Base-by-base conservation (phyloP, 2,888 invertebrate species). In the Trypoxylon attenuatum region DNA sequence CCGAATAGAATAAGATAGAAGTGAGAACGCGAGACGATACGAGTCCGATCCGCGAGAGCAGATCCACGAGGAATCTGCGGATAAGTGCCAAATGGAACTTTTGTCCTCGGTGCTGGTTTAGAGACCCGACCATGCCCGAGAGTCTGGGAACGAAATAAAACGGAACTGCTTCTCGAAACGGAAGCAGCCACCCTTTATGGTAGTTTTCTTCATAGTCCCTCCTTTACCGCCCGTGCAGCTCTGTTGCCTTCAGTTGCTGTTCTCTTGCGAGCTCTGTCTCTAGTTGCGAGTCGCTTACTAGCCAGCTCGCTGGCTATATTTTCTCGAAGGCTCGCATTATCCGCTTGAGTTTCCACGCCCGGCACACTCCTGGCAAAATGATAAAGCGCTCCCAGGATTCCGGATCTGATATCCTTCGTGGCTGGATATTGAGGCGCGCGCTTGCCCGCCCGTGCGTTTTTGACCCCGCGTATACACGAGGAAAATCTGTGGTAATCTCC, bases 71-170 rank as follows among this genome's bases (percentile, higher is more conserved):
- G n/a, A 70, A 61, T 61, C 70, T 62, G 65, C 59, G 71, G 74
- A 76, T 76, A 77, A 80, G 76, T 77, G 80, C 72, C 68, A 72
- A 75, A 78, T 73, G 71, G 68, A 79, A 78, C 78, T 80, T 77
- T 69, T 73, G 68, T 71, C 69, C n/a, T n/a, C n/a, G n/a, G n/a
- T n/a, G n/a, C n/a, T n/a, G n/a, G n/a, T n/a, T n/a, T n/a, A n/a
- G n/a, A n/a, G n/a, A n/a, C n/a, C n/a, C n/a, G n/a, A n/a, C n/a
- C n/a, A n/a, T n/a, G 33, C 38, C 27, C 43, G 25, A 25, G 27
- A 16, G 50, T 39, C 25, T 58, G 39, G 42, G 19, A 41, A 41
- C 47, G 59, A 71, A 71, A 74, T 71, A 67, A 74, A 74, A 57
- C 63, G 64, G 56, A 57, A 72, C 57, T 56, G 58, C n/a, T n/a